Evolutionary conservation across 1,140 invertebrate species (phyloP), one percentile per base, ranked within the genome.

Genomic region (Thaumetopoea pityocampa): DNA sequence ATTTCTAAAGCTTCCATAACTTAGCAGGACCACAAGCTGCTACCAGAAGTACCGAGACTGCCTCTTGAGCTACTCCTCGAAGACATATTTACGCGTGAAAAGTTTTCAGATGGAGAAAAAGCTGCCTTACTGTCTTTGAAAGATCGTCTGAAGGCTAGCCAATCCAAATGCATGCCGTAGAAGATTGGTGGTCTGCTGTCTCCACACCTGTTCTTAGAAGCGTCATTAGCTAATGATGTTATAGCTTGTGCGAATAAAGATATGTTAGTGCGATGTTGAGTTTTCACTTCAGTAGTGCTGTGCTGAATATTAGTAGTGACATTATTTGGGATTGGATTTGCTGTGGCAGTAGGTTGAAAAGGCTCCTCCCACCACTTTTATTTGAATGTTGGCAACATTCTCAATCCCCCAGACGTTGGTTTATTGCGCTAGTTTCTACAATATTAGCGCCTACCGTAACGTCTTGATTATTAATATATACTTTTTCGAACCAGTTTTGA

Each of bases 1-100:
- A 24, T 24, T 24, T 6, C 22, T 24, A 24, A 24, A 24, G 22
- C 22, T 3, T 24, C 22, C 22, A 24, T 24, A 24, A 24, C 22
- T 24, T 9, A 2, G 22, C 2, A 24, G 22, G 6, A 24, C 10
- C 22, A 24, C 6, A 2, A 2, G 22, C 22, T 24, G 22, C n/a
- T 9, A 24, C 22, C 7, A 24, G 22, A 24, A 24, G 22, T 8
- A 24, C 6, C 2, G 22, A 24, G 2, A 24, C 22, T 24, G 2
- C 22, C 22, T 24, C 22, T 3, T 9, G 22, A 24, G 22, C 22
- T 24, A 9, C 22, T 24, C 22, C 22, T 24, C 22, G 2, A 6
- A 24, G 22, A 24, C 22, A 24, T 24, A 9, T 9, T 9, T 7
- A 24, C 10, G 22, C 22, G 22, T 3, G 22, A 3, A 8, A 24